These are phyloP conservation scores for Chelonia mydas DNA, from an alignment of 2,797 vertebrate genomes.

Conservation along the genomic window DNA sequence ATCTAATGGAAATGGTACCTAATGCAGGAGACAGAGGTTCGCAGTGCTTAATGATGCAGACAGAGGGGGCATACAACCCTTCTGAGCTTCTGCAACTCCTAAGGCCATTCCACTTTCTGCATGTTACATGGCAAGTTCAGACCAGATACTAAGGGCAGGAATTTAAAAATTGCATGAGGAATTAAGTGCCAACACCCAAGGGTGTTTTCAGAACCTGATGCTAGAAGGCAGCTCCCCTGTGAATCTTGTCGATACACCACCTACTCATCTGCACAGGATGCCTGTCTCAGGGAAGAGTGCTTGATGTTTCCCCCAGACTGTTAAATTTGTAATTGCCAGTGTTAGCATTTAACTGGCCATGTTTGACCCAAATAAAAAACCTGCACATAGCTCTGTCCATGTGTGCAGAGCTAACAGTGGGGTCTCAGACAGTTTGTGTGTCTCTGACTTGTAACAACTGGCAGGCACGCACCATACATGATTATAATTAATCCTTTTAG, in stretches of 20 bases:
- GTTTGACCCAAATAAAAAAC: background rate
- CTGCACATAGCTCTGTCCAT: background rate
- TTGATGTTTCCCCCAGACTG: background rate
- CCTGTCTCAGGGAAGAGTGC: background rate
- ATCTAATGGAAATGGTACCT: slow-evolving; percentile 31
- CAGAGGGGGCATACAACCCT: background rate
- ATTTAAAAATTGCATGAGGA: background rate
- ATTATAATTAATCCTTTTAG: background rate
- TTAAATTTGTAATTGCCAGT: background rate
- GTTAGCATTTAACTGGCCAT: background rate
- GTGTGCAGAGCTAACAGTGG: fast-evolving
- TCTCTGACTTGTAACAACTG: fast-evolving
- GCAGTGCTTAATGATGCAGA: background rate
- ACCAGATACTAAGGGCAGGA: background rate
- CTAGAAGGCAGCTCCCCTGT: background rate
- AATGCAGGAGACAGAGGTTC: background rate
- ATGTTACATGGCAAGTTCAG: fast-evolving
- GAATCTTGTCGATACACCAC: background rate
- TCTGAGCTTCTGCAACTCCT: fast-evolving
- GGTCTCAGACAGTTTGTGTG: background rate
- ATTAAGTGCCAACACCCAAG: background rate
- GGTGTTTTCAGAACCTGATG: background rate
- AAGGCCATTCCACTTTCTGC: background rate
- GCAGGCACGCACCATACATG: fast-evolving
- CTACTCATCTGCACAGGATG: background rate